phyloP scores from a whole-genome alignment of 2,113 vertebrate genomes.

The human (Homo sapiens) region DNA sequence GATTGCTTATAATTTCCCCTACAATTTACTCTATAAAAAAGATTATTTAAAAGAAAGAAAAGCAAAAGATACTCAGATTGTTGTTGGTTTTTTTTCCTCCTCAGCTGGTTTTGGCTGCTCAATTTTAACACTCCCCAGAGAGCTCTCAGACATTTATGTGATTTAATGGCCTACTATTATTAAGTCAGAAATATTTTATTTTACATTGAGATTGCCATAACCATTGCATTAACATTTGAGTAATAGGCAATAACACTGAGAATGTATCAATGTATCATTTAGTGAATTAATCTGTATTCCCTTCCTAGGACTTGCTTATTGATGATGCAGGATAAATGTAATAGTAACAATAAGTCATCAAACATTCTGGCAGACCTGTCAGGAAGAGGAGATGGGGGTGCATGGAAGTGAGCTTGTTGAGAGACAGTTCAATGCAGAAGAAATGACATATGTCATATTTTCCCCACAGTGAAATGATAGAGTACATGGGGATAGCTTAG shows the following conservation, averaged over 20 bases:
- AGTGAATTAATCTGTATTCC: neutral
- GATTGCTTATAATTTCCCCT: neutral
- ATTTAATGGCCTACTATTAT: slow-evolving; percentile 21
- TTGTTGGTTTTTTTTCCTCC: no score
- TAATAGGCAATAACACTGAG: neutral
- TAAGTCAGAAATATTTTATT: slow-evolving; percentile 15
- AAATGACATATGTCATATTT: neutral
- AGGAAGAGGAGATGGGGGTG: no score
- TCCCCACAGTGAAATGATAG: neutral
- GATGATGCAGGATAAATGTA: neutral
- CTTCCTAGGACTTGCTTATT: neutral
- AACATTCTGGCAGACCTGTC: neutral
- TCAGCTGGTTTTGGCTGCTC: neutral
- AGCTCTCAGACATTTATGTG: neutral
- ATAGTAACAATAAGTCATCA: neutral
- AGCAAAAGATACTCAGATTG: neutral
- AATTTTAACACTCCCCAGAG: neutral
- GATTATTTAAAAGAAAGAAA: neutral
- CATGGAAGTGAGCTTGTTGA: neutral
- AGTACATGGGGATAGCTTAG: no score
- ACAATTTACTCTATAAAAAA: neutral
- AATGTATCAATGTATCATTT: neutral
- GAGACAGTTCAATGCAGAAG: neutral
- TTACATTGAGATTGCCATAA: slow-evolving; percentile 17
- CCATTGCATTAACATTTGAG: slow-evolving; percentile 30